Conservation (phyloP, 2,888 invertebrate genomes). For the Noctua comes region DNA sequence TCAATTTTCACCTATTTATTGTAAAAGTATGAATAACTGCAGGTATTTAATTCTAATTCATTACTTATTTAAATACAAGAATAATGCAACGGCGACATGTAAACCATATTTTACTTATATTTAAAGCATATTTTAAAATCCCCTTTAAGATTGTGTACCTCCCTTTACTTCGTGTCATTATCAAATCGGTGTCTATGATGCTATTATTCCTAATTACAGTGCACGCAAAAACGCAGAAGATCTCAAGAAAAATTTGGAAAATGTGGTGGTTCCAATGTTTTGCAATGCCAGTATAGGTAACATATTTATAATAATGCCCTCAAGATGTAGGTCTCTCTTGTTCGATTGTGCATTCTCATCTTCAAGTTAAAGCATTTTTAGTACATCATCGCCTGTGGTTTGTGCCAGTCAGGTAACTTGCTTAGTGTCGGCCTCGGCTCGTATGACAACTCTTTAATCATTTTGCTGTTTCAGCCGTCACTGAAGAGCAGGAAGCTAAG, state of each 20-base stretch:
- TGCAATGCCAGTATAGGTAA: conserved; percentile 96
- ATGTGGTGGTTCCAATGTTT: conserved; percentile 99
- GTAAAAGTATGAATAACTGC: conserved; percentile 24
- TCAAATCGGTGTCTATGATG: conserved; percentile 88
- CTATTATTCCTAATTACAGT: conserved; percentile 93
- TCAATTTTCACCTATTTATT: conserved; percentile 31
- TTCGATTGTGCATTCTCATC: conserved; percentile 86
- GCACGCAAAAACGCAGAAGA: conserved; percentile 98
- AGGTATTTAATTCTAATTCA: conserved; percentile 27
- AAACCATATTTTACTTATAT: conserved; percentile 41
- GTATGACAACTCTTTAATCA: conserved; percentile 84
- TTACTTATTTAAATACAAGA: conserved; percentile 24
- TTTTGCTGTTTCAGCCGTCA: conserved; percentile 92
- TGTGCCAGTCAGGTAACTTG: conserved; percentile 87
- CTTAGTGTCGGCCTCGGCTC: conserved; percentile 79
- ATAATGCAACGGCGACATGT: conserved; percentile 27
- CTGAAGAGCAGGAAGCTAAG: conserved; percentile 97
- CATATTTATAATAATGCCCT: conserved; percentile 90
- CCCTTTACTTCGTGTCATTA: conserved; percentile 75
- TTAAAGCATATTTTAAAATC: conserved; percentile 17
- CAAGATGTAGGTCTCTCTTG: conserved; percentile 88
- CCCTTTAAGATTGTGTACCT: conserved; percentile 62
- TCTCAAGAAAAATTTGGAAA: conserved; percentile 97
- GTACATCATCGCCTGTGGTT: conserved; percentile 85
- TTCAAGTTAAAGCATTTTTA: conserved; percentile 83